These are phyloP conservation scores for Carapus acus DNA, from an alignment of 2,797 vertebrate genomes.

Conservation along the genomic window DNA sequence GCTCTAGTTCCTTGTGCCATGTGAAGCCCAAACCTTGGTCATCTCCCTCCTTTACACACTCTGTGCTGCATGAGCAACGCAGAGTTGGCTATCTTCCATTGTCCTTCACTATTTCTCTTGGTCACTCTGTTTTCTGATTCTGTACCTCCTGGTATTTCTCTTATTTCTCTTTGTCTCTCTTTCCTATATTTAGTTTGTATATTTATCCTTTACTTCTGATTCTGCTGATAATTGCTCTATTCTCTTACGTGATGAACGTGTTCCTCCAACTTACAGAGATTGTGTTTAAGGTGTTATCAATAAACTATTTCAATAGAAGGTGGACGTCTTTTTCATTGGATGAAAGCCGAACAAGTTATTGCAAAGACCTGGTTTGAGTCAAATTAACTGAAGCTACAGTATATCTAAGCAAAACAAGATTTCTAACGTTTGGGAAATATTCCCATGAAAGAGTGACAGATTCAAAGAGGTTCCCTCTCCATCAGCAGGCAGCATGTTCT, in stretches of 20 bases:
- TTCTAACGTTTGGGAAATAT: neutral
- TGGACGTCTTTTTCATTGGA: slow-evolving; percentile 6
- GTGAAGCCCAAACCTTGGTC: neutral
- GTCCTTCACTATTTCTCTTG: slow-evolving; percentile 47
- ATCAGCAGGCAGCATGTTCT: too few species aligned
- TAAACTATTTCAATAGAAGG: slow-evolving; percentile 72
- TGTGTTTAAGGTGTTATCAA: slow-evolving; percentile 77
- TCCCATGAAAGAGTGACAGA: too few species aligned
- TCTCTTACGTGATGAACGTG: slow-evolving; percentile 72
- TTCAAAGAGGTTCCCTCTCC: too few species aligned
- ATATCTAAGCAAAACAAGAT: neutral
- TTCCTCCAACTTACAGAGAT: slow-evolving; percentile 74
- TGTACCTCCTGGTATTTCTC: slow-evolving; percentile 61
- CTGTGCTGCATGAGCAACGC: slow-evolving; percentile 61
- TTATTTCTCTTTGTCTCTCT: slow-evolving; percentile 54
- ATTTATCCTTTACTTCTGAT: slow-evolving; percentile 67
- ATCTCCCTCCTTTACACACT: slow-evolving; percentile 33
- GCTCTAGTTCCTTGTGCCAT: slow-evolving; percentile 21
- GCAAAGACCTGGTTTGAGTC: neutral
- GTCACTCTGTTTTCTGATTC: slow-evolving; percentile 52
- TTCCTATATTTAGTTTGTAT: slow-evolving; percentile 71
- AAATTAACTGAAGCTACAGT: neutral
- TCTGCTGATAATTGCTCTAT: slow-evolving; percentile 70
- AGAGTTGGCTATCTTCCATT: slow-evolving; percentile 47
- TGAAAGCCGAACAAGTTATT: slow-evolving; percentile 3